These are phyloP conservation scores for Troides helena DNA, from an alignment of 2,888 invertebrate species.

Conservation along the genomic window DNA sequence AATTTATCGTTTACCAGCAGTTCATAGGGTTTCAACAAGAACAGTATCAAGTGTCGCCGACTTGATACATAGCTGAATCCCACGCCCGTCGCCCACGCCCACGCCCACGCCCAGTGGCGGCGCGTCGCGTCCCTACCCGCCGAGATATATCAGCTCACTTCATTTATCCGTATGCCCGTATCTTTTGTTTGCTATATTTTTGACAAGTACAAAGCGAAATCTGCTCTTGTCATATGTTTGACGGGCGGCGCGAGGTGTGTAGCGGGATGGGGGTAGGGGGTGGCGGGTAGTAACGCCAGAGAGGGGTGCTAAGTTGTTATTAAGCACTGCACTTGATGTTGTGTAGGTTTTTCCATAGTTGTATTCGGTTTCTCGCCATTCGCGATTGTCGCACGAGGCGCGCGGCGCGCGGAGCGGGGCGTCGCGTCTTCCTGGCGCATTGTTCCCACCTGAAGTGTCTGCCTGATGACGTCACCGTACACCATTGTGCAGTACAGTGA, in stretches of 20 bases:
- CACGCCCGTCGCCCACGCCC: background rate
- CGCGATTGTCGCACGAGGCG: constrained; percentile 27
- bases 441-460: constrained; percentile 16
- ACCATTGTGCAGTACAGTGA: too few relatives aligned
- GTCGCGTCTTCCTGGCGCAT: constrained; percentile 22
- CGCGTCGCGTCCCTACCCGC: constrained; percentile 53
- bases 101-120: background rate
- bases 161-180: constrained; percentile 75
- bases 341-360: constrained; percentile 45
- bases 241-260: constrained; percentile 57
- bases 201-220: constrained; percentile 80
- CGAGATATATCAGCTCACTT: constrained; percentile 79
- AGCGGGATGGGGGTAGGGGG: constrained; percentile 32
- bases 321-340: constrained; percentile 71
- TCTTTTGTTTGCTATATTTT: constrained; percentile 81
- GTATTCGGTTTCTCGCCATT: constrained; percentile 33
- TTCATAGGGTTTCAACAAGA: too few relatives aligned
- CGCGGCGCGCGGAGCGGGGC: constrained; percentile 25
- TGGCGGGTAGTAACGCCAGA: constrained; percentile 36
- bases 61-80: background rate
- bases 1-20: too few relatives aligned
- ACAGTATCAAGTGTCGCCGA: too few relatives aligned
- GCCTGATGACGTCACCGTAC: background rate
- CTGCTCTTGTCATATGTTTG: constrained; percentile 79
- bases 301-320: constrained; percentile 72